Base-by-base conservation (phyloP, 2,888 invertebrate species). In the Clivina fossor region DNA sequence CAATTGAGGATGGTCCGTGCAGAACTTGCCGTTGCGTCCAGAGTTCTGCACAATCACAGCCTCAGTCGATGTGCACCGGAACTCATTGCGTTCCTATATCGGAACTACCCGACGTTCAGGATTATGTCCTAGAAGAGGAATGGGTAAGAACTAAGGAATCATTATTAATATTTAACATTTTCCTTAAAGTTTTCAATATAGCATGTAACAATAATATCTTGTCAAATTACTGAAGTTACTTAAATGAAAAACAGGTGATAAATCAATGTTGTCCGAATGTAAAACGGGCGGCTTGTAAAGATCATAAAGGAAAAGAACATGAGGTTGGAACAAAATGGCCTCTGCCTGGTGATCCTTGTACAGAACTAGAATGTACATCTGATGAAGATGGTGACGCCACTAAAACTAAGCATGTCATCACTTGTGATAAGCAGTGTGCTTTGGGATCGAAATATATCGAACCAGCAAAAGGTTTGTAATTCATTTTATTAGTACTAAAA, bases 191-290 rank as follows among this genome's bases (percentile, higher is more conserved):
- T n/a, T n/a, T n/a, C n/a, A n/a, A n/a, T n/a, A n/a, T n/a, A n/a
- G n/a, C n/a, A n/a, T n/a, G n/a, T n/a, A n/a, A n/a, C n/a, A n/a
- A n/a, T n/a, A n/a, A n/a, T n/a, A n/a, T n/a, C n/a, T n/a, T n/a
- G n/a, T n/a, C n/a, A n/a, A n/a, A n/a, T n/a, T n/a, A n/a, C n/a
- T n/a, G n/a, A n/a, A n/a, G n/a, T n/a, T n/a, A n/a, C 41, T 62
- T 84, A 59, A 77, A 80, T 65, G 71, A 77, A 4, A 69, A 77
- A 1, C 69, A 77, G 0, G 71, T 78, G 43, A 78, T 79, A 55
- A 80, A 79, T 67, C 74, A 80, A 51, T 89, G 89, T 72, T 89
- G 89, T 68, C 80, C 86, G 0, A 69, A 66, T 5, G 71, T 80
- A 24, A 74, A 74, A 56, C 76, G 82, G 13, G 74, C 74, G 0